A percentile compares a stretch with the other conserved stretches of the same genome.
phyloP scores from a whole-genome alignment of 2,113 vertebrate species.

The Brachyhypopomus occidentalis region DNA sequence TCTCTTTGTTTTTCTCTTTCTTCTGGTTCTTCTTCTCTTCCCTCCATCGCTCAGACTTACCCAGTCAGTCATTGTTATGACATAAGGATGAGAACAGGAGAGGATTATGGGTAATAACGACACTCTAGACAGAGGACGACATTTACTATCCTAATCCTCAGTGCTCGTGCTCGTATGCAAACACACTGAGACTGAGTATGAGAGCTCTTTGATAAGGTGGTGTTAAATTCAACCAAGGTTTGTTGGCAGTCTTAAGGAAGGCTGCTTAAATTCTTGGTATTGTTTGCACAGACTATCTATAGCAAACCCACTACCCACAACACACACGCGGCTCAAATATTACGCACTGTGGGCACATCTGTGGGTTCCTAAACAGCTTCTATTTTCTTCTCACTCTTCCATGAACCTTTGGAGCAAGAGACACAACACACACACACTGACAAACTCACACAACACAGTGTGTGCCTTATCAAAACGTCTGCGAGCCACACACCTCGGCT shows the following conservation, averaged over 20 bases:
- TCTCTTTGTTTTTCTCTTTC: neutral
- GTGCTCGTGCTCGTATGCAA: neutral
- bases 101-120: conserved; percentile 40
- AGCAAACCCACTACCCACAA: conserved; percentile 21
- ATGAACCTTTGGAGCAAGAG: neutral
- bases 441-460: neutral
- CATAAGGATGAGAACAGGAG: conserved; percentile 1
- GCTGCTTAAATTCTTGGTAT: neutral
- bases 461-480: neutral
- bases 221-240: neutral
- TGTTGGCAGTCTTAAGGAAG: conserved; percentile 27
- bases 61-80: conserved; percentile 1
- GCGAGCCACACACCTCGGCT: too few relatives aligned
- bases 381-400: neutral
- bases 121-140: conserved; percentile 33
- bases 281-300: conserved; percentile 25
- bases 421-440: neutral
- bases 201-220: neutral
- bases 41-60: neutral
- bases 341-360: conserved; percentile 23
- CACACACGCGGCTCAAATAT: conserved; percentile 13
- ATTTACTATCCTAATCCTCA: conserved; percentile 42
- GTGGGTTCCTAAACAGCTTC: conserved; percentile 8
- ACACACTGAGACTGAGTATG: conserved; percentile 10
- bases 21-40: neutral